Base-by-base conservation (phyloP, 1,140 invertebrate species). In the Metopolophium dirhodum region DNA sequence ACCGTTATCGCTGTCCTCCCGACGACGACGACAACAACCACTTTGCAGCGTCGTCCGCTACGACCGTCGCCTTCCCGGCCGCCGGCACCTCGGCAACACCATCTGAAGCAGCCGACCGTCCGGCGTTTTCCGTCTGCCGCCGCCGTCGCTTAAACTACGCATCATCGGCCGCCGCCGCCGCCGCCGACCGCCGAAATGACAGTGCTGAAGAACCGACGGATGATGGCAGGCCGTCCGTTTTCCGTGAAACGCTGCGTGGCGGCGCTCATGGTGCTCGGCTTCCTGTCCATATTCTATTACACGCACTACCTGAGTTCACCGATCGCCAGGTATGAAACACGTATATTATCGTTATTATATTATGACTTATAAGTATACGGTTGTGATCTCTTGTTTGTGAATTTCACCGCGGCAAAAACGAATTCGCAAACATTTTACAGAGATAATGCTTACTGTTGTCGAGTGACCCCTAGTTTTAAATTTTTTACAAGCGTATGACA, bases 281-380 rank as follows among this genome's bases (percentile, higher is more conserved):
- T 97, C 94, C 96, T 96, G 94, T 97, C 96, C 94, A 97, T 97
- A 95, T 96, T 97, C 95, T 97, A 97, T 95, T 97, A 97, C 95
- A 97, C 96, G 47, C 96, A 97, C 95, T 97, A 97, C 94, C 96
- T 97, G 94, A 96, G 96, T 95, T 94, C 96, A 96, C 96, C 97
- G n/a, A 95, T 97, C 93, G 96, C 97, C 82, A 97, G 97, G 97
- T 97, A 94, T 4, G 14, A 49, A 6, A 77, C 30, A 6, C 61
- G 30, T 77, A 47, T 47, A 45, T n/a, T 47, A 45, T n/a, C 14
- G 30, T 90, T 61, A 11, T 11, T 0, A 18, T 68, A n/a, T 26
- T 57, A 57, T 4, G 8, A 57, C 37, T 37, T 37, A 37, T 37
- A n/a, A n/a, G 54, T 57, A 57, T 0, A 23, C 1, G 14, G 14